These are phyloP conservation scores for Ligdia adustata DNA, from an alignment of 2,888 invertebrate genomes.

Conservation along the genomic window DNA sequence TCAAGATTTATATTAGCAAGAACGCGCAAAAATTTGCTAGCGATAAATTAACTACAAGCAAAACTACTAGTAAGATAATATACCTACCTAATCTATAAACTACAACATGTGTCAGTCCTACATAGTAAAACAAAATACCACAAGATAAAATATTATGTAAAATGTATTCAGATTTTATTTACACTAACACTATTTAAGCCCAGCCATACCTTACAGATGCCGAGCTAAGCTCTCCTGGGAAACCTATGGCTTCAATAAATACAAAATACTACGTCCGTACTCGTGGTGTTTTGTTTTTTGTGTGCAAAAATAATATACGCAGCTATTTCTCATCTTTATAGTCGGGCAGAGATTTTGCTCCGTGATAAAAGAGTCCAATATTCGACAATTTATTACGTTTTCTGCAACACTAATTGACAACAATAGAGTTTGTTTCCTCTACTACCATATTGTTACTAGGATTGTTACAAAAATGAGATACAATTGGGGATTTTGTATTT, in stretches of 20 bases:
- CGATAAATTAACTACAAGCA: too few species aligned
- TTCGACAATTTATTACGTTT: slow-evolving; percentile 27
- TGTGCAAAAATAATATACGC: slow-evolving; percentile 28
- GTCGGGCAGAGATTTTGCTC: slow-evolving; percentile 27
- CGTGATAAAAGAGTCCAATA: slow-evolving; percentile 29
- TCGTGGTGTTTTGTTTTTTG: slow-evolving; percentile 24
- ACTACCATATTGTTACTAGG: slow-evolving; percentile 8
- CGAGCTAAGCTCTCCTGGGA: slow-evolving; percentile 23
- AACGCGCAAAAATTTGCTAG: too few species aligned
- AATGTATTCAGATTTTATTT: slow-evolving; percentile 19
- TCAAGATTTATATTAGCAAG: too few species aligned
- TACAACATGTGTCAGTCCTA: too few species aligned
- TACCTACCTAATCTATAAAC: too few species aligned
- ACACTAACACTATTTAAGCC: slow-evolving; percentile 16
- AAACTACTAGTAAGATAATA: too few species aligned
- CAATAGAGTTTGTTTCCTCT: slow-evolving; percentile 19
- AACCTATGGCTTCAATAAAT: slow-evolving; percentile 27
- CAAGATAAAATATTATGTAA: too few species aligned
- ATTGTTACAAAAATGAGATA: slow-evolving; percentile 6
- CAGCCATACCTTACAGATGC: slow-evolving; percentile 19
- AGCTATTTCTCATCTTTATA: slow-evolving; percentile 29
- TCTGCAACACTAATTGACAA: slow-evolving; percentile 29
- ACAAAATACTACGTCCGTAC: slow-evolving; percentile 24
- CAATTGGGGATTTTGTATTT: slow-evolving; percentile 2
- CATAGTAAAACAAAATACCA: too few species aligned